phyloP scores from a whole-genome alignment of 2,113 vertebrate genomes.

The Lophura nycthemera region DNA sequence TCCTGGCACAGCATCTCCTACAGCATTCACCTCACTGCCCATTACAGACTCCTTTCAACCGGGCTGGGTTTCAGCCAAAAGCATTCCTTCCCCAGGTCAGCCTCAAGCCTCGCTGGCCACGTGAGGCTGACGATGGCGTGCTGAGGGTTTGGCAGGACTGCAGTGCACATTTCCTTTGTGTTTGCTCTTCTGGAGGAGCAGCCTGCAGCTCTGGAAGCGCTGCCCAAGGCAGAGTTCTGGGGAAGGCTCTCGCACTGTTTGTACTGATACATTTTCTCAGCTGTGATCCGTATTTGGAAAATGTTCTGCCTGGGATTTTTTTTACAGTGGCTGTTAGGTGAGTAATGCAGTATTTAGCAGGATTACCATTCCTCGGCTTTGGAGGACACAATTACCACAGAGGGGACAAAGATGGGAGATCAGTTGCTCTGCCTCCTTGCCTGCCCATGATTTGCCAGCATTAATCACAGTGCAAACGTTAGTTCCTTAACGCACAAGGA shows the following conservation, averaged over 20 bases:
- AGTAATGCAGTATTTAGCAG: not conserved
- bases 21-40: not conserved
- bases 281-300: not conserved
- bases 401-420: not conserved
- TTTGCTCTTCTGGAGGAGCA: not conserved
- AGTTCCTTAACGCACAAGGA: not conserved
- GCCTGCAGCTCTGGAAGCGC: not conserved
- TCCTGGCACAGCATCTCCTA: not conserved
- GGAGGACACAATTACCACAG: not conserved
- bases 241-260: not conserved
- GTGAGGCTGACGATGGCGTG: not conserved
- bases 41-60: not conserved
- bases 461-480: not conserved
- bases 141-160: not conserved
- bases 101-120: not conserved
- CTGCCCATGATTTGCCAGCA: not conserved
- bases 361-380: not conserved
- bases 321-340: not conserved
- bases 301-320: not conserved
- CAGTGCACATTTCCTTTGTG: accelerated
- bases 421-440: not conserved
- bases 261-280: not conserved
- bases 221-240: not conserved
- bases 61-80: not conserved
- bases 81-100: not conserved